Percentiles rank a stretch among this genome's conserved stretches.
These are phyloP conservation scores for Ameiurus melas DNA, from an alignment of 2,113 vertebrate species.

Conservation along the genomic window DNA sequence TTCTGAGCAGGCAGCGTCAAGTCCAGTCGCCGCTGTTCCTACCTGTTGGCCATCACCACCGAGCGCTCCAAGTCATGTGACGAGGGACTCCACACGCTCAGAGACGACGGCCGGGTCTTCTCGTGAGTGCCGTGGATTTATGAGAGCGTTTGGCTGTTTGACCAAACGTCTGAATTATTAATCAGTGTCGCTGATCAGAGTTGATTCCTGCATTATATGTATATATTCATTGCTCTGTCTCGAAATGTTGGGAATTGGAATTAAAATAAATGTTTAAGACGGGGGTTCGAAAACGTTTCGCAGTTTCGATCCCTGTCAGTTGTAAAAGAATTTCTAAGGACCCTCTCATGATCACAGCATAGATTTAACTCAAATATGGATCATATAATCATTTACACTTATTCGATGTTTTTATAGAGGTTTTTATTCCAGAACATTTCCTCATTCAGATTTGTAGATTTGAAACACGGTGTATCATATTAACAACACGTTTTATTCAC, in stretches of 20 bases:
- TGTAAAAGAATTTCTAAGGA: neutral
- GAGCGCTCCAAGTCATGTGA: constrained; percentile 98
- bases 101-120: constrained; percentile 83
- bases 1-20: constrained; percentile 86
- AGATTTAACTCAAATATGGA: neutral
- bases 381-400: neutral
- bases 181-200: neutral
- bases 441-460: neutral
- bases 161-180: neutral
- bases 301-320: neutral
- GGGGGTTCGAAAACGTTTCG: neutral
- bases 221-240: neutral
- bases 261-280: neutral
- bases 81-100: constrained; percentile 90
- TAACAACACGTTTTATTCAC: no score
- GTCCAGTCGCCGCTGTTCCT: constrained; percentile 93
- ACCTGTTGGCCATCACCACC: constrained; percentile 92
- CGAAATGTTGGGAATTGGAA: neutral
- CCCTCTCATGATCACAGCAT: neutral
- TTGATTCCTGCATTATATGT: neutral
- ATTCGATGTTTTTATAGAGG: neutral
- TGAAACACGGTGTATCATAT: no score
- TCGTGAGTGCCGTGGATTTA: constrained; percentile 65
- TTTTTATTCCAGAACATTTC: neutral
- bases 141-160: neutral